A percentile compares a stretch with the other conserved stretches of the same genome.
Evolutionary conservation across 2,113 vertebrate species (phyloP).

Genomic region (Lycaon pictus): DNA sequence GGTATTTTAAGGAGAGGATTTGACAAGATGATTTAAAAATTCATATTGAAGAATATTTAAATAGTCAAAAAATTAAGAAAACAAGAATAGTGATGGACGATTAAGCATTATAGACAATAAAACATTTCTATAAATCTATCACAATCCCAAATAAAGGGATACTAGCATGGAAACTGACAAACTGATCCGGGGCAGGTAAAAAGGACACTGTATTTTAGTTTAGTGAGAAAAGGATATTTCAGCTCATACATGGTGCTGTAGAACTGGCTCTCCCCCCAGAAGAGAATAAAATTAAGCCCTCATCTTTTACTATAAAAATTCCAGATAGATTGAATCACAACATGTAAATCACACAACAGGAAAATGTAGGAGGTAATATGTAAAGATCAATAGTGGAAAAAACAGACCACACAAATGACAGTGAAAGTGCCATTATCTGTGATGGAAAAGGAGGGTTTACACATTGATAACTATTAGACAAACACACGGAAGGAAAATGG

Average conservation of each 20-base stretch:
- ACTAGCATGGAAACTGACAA: not conserved
- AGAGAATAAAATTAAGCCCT: not conserved
- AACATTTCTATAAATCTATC: not conserved
- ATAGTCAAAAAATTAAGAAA: not conserved
- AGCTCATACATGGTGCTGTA: not conserved
- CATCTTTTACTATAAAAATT: not conserved
- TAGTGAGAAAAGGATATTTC: not conserved
- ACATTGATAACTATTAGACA: not conserved
- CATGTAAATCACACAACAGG: not conserved
- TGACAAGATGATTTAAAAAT: constrained; percentile 26
- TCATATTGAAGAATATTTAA: not conserved
- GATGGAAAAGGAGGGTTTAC: not conserved
- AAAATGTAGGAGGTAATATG: not conserved
- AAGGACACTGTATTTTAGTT: not conserved
- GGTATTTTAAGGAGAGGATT: not conserved
- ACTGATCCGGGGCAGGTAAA: not conserved
- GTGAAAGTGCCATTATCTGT: not conserved
- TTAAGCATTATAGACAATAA: not conserved
- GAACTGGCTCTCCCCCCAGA: not conserved
- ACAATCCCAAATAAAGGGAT: not conserved
- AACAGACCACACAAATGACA: not conserved
- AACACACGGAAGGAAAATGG: not conserved
- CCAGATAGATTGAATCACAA: not conserved
- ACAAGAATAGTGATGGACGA: not conserved
- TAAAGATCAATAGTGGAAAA: not conserved